Percentiles rank a stretch among this genome's conserved stretches.
phyloP scores from a whole-genome alignment of 2,888 invertebrate genomes.

The Masnerella sp. region DNA sequence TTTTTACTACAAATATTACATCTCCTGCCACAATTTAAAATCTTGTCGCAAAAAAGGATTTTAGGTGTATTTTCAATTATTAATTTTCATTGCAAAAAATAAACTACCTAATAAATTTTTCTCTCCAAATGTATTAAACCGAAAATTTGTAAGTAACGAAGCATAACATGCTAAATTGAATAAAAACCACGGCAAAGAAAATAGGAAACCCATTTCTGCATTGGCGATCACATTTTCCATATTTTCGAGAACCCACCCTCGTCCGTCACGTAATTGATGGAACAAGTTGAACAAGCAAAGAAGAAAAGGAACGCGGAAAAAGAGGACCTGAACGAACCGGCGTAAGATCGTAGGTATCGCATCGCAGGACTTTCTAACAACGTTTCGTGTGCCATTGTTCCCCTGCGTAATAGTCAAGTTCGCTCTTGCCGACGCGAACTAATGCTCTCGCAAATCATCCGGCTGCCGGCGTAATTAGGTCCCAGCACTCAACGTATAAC shows the following conservation, averaged over 20 bases:
- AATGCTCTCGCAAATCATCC: constrained; percentile 43
- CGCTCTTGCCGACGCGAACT: constrained; percentile 18
- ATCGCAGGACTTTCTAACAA: constrained; percentile 18
- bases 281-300: constrained; percentile 27
- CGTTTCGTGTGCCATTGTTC: constrained; percentile 23
- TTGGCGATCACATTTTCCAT: constrained; percentile 14
- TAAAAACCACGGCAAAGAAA: not conserved
- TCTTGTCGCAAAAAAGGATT: too few species aligned
- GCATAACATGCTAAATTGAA: not conserved
- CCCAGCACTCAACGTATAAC: constrained; percentile 31
- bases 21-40: too few species aligned
- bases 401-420: not conserved
- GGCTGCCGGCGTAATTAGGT: constrained; percentile 27
- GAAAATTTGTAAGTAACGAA: not conserved
- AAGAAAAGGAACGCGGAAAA: constrained; percentile 31
- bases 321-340: constrained; percentile 17
- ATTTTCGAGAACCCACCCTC: constrained; percentile 18
- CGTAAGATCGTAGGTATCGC: not conserved
- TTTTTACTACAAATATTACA: too few species aligned
- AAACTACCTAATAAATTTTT: too few species aligned
- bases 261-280: constrained; percentile 32
- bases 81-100: too few species aligned
- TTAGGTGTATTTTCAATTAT: too few species aligned
- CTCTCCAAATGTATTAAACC: not conserved
- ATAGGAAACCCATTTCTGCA: too few species aligned